Evolutionary conservation across 2,113 vertebrate species (phyloP).

Genomic region (Lasiurus cinereus): DNA sequence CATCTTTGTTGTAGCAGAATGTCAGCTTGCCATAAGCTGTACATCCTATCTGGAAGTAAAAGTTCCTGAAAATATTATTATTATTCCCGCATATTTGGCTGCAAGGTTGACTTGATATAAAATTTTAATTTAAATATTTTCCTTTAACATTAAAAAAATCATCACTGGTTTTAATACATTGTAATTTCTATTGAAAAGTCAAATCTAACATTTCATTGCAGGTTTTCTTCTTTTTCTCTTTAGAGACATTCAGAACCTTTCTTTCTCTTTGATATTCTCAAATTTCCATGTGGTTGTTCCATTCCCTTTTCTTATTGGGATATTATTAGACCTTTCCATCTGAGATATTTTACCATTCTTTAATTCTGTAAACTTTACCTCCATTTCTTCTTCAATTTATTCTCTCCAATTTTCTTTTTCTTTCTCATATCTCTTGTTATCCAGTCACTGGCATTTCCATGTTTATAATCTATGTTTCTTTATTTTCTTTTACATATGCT

Average conservation of each 20-base stretch:
- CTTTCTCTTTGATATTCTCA: constrained; percentile 13
- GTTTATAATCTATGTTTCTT: background rate
- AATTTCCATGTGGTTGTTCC: background rate
- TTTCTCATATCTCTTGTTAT: background rate
- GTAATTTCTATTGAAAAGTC: background rate
- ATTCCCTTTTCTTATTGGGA: background rate
- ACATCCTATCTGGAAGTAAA: background rate
- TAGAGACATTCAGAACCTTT: background rate
- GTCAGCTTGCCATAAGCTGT: background rate
- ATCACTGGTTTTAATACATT: background rate
- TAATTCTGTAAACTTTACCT: background rate
- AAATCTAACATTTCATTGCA: background rate
- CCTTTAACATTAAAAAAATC: background rate
- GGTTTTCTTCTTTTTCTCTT: background rate
- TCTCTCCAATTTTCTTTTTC: background rate
- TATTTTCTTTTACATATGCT: background rate
- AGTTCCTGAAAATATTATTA: background rate
- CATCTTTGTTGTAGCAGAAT: background rate
- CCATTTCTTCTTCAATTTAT: background rate
- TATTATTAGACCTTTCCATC: background rate
- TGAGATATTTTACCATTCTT: background rate
- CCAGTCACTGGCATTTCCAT: background rate
- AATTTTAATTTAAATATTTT: background rate
- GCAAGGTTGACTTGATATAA: background rate
- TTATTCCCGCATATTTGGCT: background rate